Evolutionary conservation across 2,888 invertebrate genomes (phyloP), one percentile per base, ranked within the genome.

Genomic region (Cheilosia pagana): DNA sequence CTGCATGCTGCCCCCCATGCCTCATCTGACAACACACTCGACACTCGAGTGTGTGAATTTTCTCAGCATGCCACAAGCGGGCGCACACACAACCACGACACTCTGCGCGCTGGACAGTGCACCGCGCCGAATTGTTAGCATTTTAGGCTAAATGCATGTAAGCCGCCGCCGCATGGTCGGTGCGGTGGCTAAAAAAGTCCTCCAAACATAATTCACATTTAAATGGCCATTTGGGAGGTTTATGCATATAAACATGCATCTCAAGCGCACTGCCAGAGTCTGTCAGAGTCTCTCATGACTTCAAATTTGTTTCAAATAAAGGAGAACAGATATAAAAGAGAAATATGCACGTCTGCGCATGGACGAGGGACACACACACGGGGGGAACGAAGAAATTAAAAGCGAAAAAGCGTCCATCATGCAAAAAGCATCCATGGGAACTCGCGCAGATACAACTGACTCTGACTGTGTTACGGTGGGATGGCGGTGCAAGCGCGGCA

Each of bases 351-450:
- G 23, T 48, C 28, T 41, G 31, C 39, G 31, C 39, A 25, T n/a
- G 45, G 6, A n/a, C 25, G 23, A 21, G 41, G 39, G 52, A 63
- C 41, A 59, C 7, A 21, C 23, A 71, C 28, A 8, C n/a, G n/a
- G n/a, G 4, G n/a, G 39, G 43, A 59, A 52, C 21, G 21, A 65
- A 52, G 50, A 63, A 70, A 52, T 63, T 53, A 59, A 78, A 63
- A 60, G 67, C 67, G 63, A 70, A 76, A 81, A 81, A 85, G 31
- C 71, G 81, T 81, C 67, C 85, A 85, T 85, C 85, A 76, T 85
- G 85, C 81, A 76, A 85, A 85, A 85, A 81, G 70, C 65, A 81
- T 81, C 85, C 85, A 85, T 85, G 85, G 85, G 85, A 85, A 85
- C 76, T 74, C 68, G 68, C 79, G 63, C 72, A 63, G 83, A 83